These are phyloP conservation scores for Amiota mariae DNA, from an alignment of 2,888 invertebrate species.

Conservation along the genomic window DNA sequence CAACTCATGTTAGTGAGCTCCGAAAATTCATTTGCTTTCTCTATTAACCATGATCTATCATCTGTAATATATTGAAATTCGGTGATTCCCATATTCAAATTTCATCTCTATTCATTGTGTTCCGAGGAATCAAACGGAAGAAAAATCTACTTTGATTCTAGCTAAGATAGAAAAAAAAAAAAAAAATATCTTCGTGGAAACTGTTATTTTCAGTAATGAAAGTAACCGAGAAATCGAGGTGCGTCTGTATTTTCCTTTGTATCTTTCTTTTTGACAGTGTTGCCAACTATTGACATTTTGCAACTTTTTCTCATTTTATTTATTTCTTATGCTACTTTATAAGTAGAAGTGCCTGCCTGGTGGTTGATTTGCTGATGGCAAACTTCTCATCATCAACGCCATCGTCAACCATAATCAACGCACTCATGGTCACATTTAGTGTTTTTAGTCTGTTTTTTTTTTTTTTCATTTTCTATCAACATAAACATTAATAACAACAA, in stretches of 20 bases:
- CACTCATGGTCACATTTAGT: slow-evolving; percentile 28
- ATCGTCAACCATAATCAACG: slow-evolving; percentile 10
- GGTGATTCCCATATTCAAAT: too few species aligned
- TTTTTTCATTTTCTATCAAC: slow-evolving; percentile 27
- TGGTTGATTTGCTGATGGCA: slow-evolving; percentile 31
- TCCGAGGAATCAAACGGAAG: too few species aligned
- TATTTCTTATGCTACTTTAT: background rate
- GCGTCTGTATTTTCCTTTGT: too few species aligned
- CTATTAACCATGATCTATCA: background rate
- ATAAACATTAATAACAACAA: too few species aligned
- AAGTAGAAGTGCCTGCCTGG: background rate
- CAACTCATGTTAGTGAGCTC: background rate
- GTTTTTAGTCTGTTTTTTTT: slow-evolving; percentile 68
- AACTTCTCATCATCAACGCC: slow-evolving; percentile 38
- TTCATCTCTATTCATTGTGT: too few species aligned
- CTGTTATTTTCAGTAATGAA: too few species aligned
- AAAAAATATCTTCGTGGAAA: too few species aligned
- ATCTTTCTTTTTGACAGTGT: background rate
- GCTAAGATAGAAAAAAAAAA: too few species aligned
- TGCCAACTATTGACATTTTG: background rate
- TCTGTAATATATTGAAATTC: too few species aligned
- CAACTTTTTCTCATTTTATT: background rate
- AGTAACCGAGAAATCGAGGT: too few species aligned
- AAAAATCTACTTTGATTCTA: too few species aligned
- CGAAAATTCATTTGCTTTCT: slow-evolving; percentile 5